Percentiles rank a stretch among this genome's conserved stretches.
phyloP scores from a whole-genome alignment of 2,113 vertebrate species.

The Motacilla alba region DNA sequence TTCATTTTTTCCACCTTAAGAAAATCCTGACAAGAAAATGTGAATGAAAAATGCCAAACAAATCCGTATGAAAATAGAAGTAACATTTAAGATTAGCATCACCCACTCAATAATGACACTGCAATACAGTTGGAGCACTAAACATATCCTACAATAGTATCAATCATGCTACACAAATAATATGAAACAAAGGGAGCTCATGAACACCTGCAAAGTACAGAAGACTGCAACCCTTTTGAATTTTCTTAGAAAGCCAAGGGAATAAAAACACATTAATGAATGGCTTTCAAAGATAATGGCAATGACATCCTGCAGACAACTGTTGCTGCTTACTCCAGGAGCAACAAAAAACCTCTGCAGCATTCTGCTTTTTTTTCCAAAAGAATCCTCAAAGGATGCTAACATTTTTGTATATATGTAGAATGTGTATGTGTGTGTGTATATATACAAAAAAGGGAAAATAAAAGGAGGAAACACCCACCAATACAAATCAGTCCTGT shows the following conservation, averaged over 20 bases:
- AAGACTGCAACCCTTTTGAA: not conserved
- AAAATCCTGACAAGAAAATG: not conserved
- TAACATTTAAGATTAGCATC: not conserved
- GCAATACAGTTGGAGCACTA: not conserved
- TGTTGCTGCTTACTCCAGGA: not conserved
- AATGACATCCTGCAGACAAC: not conserved
- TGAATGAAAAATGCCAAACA: not conserved
- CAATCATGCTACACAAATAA: not conserved
- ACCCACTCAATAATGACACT: not conserved
- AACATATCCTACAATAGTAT: not conserved
- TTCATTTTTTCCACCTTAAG: not conserved
- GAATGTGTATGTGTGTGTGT: no score
- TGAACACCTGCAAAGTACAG: not conserved
- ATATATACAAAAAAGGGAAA: not conserved
- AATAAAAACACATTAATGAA: not conserved
- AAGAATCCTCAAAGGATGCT: not conserved
- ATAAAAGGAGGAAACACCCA: slow-evolving; percentile 36
- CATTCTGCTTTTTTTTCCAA: not conserved
- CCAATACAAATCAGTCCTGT: slow-evolving; percentile 82
- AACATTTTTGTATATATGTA: not conserved
- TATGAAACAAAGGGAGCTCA: not conserved
- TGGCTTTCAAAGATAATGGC: not conserved
- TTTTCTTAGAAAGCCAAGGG: not conserved
- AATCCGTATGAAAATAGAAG: not conserved
- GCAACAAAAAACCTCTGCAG: not conserved